These are phyloP conservation scores for Zoanthus sociatus DNA, from an alignment of 92 coral and sea anemone species.

Conservation along the genomic window DNA sequence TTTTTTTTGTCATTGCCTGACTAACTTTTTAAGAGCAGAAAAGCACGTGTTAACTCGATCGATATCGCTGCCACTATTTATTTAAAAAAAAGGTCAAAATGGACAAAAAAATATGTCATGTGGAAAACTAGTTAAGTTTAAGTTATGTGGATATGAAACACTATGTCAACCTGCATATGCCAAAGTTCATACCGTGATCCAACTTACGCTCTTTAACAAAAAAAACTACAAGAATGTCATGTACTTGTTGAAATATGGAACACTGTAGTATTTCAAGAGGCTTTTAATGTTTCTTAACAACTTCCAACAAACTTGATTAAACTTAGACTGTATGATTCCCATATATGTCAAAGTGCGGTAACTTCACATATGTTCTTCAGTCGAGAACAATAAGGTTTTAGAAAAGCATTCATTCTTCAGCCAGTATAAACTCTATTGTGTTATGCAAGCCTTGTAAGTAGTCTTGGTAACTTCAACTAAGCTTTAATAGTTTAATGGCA, in stretches of 20 bases:
- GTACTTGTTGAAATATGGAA: constrained; percentile 2
- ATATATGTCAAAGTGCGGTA: background rate
- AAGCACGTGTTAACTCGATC: constrained; percentile 39
- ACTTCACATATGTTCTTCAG: too few species aligned
- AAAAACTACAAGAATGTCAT: background rate
- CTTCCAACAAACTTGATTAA: background rate
- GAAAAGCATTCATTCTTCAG: too few species aligned
- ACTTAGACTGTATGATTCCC: background rate
- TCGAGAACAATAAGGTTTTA: too few species aligned
- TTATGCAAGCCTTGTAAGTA: background rate
- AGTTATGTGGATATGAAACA: constrained; percentile 4
- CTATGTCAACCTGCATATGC: constrained; percentile 3
- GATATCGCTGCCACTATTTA: background rate
- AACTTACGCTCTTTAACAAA: background rate
- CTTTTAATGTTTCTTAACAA: background rate
- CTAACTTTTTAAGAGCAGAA: background rate
- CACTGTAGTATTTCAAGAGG: background rate
- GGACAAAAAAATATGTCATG: constrained; percentile 17
- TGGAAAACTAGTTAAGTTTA: constrained; percentile 39
- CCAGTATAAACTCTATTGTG: too few species aligned
- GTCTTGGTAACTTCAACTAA: background rate
- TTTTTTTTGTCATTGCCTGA: background rate
- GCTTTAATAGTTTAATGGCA: too few species aligned
- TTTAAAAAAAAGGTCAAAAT: constrained; percentile 9
- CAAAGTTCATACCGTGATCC: constrained; percentile 1